A percentile compares a stretch with the other conserved stretches of the same genome.
Evolutionary conservation across 2,113 vertebrate genomes (phyloP).

Genomic region (Athene cunicularia): DNA sequence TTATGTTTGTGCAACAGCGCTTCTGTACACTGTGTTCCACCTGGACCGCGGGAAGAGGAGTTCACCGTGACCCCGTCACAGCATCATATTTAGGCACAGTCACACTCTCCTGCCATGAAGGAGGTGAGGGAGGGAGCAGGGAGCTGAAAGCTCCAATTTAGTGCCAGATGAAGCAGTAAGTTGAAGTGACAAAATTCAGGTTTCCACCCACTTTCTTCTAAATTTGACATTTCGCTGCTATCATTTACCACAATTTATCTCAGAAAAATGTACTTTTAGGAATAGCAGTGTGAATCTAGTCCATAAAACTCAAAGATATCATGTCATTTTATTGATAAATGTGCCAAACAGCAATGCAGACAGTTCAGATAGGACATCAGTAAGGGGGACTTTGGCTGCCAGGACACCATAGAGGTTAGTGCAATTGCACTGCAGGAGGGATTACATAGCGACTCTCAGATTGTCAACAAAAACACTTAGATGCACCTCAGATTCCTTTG

Average conservation of each 20-base stretch:
- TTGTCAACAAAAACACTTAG: background rate
- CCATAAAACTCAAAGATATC: background rate
- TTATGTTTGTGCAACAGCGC: slow-evolving; percentile 56
- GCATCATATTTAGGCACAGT: slow-evolving; percentile 52
- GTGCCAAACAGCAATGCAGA: background rate
- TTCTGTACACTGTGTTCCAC: slow-evolving; percentile 53
- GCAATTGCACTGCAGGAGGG: background rate
- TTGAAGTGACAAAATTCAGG: slow-evolving; percentile 44
- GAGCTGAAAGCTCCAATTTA: background rate
- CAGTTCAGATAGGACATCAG: background rate
- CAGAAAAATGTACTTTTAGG: slow-evolving; percentile 7
- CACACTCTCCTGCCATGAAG: slow-evolving; percentile 31
- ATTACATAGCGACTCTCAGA: background rate
- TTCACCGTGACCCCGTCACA: background rate
- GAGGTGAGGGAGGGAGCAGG: slow-evolving; percentile 18
- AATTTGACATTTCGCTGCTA: slow-evolving; percentile 53
- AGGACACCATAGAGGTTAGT: background rate
- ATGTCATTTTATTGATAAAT: background rate
- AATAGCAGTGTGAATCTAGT: background rate
- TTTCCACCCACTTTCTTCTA: slow-evolving; percentile 60
- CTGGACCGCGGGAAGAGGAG: background rate
- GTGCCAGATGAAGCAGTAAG: slow-evolving; percentile 44
- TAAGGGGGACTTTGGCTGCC: background rate
- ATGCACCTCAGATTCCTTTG: background rate
- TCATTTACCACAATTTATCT: slow-evolving; percentile 29